A percentile compares a stretch with the other conserved stretches of the same genome.
phyloP scores from a whole-genome alignment of 1,140 invertebrate genomes.

The Drosophila willistoni region DNA sequence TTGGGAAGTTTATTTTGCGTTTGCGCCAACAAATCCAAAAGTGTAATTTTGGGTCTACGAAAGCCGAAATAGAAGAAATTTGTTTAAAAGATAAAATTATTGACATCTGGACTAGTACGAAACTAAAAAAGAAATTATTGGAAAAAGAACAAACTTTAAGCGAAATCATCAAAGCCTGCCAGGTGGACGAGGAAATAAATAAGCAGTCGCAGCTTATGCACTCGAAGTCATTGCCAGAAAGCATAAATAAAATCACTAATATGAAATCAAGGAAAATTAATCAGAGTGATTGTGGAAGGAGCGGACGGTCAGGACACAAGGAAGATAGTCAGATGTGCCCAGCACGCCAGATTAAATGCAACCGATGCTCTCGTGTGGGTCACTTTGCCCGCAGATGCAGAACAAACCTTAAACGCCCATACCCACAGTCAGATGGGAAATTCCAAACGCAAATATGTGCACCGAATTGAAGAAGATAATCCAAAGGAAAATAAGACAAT shows the following conservation, averaged over 20 bases:
- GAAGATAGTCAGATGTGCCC: slow-evolving; percentile 8
- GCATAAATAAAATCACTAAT: not conserved
- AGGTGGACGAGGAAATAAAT: slow-evolving; percentile 19
- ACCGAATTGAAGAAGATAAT: not conserved
- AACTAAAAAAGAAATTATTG: slow-evolving; percentile 19
- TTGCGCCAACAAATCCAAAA: not conserved
- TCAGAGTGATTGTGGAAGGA: not conserved
- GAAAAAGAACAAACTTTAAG: slow-evolving; percentile 13
- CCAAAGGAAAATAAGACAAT: not conserved
- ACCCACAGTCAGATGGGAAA: not conserved
- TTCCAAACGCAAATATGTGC: not conserved
- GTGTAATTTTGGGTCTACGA: slow-evolving; percentile 1
- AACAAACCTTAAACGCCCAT: not conserved
- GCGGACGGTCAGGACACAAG: slow-evolving; percentile 5
- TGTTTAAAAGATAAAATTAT: not conserved
- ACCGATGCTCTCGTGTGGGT: slow-evolving; percentile 15
- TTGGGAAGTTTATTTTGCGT: slow-evolving; percentile 5
- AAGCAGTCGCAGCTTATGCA: no score
- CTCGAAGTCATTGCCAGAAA: not conserved
- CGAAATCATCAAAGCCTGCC: slow-evolving; percentile 5
- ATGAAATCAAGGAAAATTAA: not conserved
- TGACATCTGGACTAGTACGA: not conserved
- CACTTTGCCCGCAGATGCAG: slow-evolving; percentile 11
- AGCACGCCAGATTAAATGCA: slow-evolving; percentile 9
- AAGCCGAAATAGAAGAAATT: not conserved